Conservation (phyloP, 2,797 vertebrate species). For the Micrastur ruficollis region DNA sequence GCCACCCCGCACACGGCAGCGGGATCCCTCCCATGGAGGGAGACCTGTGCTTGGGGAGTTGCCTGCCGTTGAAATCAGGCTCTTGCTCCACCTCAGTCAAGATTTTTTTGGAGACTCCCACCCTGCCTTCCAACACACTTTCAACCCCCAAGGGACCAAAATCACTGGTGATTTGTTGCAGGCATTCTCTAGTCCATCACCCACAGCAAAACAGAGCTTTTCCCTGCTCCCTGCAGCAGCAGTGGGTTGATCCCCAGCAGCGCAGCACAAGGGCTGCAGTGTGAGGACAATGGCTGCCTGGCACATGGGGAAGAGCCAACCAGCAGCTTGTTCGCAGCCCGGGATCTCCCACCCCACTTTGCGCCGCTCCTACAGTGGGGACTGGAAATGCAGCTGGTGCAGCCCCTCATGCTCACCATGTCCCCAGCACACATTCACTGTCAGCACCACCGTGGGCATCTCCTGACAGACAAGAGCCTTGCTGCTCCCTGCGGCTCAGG, state of each 20-base stretch:
- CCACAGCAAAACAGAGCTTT: background rate
- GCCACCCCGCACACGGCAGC: background rate
- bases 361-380: background rate
- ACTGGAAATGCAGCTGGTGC: rapidly evolving
- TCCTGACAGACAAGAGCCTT: background rate
- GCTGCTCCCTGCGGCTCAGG: rapidly evolving
- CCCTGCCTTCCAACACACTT: background rate
- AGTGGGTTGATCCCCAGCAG: background rate
- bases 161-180: background rate
- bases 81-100: background rate
- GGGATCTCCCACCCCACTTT: too few species aligned
- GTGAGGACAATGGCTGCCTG: background rate
- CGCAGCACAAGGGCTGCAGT: background rate
- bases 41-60: background rate
- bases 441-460: background rate
- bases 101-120: background rate
- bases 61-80: rapidly evolving
- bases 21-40: background rate
- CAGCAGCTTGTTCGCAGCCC: rapidly evolving
- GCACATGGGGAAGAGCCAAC: rapidly evolving
- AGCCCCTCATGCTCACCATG: background rate
- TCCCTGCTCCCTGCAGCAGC: background rate
- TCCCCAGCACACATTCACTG: background rate
- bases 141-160: background rate
- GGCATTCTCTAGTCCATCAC: background rate